Evolutionary conservation across 1,140 invertebrate species (phyloP).

Genomic region (Calliopsis andreniformis): DNA sequence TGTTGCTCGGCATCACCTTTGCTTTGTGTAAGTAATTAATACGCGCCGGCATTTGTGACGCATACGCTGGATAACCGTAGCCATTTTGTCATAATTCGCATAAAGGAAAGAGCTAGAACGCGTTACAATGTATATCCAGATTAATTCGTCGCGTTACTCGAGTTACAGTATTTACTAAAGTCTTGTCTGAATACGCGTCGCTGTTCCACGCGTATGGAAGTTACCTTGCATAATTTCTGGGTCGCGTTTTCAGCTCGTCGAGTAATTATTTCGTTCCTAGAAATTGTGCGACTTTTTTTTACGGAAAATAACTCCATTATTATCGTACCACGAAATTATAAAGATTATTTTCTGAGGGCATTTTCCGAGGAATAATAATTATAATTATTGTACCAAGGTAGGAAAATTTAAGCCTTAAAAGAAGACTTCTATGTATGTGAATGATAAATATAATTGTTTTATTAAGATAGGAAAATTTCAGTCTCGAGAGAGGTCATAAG

Average conservation of each 20-base stretch:
- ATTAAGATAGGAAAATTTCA: too few relatives aligned
- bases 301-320: background rate
- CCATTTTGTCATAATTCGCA: background rate
- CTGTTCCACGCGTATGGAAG: background rate
- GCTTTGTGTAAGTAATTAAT: background rate
- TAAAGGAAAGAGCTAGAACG: background rate
- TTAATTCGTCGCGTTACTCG: background rate
- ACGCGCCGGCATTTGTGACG: background rate
- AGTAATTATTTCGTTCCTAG: too few relatives aligned
- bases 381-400: too few relatives aligned
- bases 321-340: background rate
- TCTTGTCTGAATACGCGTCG: background rate
- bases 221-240: background rate
- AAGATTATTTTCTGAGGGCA: too few relatives aligned
- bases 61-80: background rate
- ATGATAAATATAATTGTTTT: too few relatives aligned
- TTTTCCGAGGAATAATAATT: too few relatives aligned
- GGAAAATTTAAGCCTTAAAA: too few relatives aligned
- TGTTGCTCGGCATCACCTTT: slow-evolving; percentile 29
- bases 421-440: too few relatives aligned
- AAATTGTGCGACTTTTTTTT: background rate
- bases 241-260: background rate
- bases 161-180: background rate
- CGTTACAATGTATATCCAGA: background rate
- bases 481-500: too few relatives aligned